phyloP scores from a whole-genome alignment of 2,113 vertebrate species.

The Perca fluviatilis region DNA sequence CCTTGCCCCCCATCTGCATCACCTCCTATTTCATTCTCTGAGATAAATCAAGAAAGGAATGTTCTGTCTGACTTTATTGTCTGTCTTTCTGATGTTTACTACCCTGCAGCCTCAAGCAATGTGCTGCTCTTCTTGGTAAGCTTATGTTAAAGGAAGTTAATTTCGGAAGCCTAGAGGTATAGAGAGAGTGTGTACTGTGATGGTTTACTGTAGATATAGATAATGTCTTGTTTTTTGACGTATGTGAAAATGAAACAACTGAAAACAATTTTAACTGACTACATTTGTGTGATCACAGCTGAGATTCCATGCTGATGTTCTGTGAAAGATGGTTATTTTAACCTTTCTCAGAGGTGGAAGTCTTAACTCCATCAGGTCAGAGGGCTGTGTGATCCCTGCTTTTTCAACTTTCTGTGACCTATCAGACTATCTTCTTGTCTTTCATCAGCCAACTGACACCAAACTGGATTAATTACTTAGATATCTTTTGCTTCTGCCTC shows the following conservation, averaged over 20 bases:
- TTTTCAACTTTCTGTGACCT: slow-evolving; percentile 43
- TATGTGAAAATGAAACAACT: not conserved
- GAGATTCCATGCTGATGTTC: not conserved
- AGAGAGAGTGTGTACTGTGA: not conserved
- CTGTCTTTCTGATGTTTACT: slow-evolving; percentile 50
- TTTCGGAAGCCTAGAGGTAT: not conserved
- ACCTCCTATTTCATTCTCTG: slow-evolving; percentile 27
- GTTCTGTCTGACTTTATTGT: slow-evolving; percentile 42
- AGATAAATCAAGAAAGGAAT: slow-evolving; percentile 70
- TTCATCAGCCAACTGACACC: slow-evolving; percentile 41
- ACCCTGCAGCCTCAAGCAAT: slow-evolving; percentile 23
- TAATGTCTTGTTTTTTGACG: not conserved
- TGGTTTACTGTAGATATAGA: not conserved
- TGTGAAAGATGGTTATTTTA: slow-evolving; percentile 21
- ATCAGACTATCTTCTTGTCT: slow-evolving; percentile 12
- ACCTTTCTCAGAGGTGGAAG: not conserved
- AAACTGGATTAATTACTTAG: slow-evolving; percentile 43
- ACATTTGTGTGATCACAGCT: slow-evolving; percentile 1
- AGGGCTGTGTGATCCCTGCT: not conserved
- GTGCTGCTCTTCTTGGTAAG: slow-evolving; percentile 7
- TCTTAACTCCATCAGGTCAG: not conserved
- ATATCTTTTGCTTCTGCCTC: slow-evolving; percentile 39
- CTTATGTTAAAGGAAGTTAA: not conserved
- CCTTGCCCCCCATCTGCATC: not conserved
- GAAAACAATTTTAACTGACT: not conserved